Base-by-base conservation (phyloP, 2,113 vertebrate species). In the Cavia aperea region DNA sequence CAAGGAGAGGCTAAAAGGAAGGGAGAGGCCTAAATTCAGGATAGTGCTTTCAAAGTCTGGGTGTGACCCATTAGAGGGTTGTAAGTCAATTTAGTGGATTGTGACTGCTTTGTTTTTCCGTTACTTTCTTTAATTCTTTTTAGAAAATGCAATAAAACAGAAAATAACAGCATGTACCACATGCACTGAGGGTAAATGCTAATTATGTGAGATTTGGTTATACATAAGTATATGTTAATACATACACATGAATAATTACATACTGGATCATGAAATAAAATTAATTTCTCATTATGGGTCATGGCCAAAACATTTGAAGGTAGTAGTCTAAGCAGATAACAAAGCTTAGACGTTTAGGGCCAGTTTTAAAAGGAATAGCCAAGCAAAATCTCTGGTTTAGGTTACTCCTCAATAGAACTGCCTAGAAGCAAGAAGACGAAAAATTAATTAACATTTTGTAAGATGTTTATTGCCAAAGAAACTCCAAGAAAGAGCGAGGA, bases 381-480 rank as follows among this genome's bases (percentile, higher is more conserved):
- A 92, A 63, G 77, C 36, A 90, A 93, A 90, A 91, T 46, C 39
- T 87, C 81, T 90, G 65, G 77, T 49, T 89, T 58, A n/a, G 33
- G 68, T 54, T 89, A 23, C 7, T 24, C 33, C 60, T 62, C 18
- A 15, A 4, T 29, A 90, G 72, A 83, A 56, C 26, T 83, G 54
- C 90, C 83, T 31, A 93, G 66, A 93, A 90, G 78, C 49, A 94
- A 89, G 77, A 66, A n/a, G 39, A 85, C 58, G 60, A 86, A 89
- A 92, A 58, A 21, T 4, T 12, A 63, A 11, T 68, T 60, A 62
- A 29, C 11, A 39, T 58, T 75, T 81, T 24, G 5, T 72, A 51
- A 66, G 51, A 18, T 68, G 26, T 56, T 19, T 60, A 60, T 43
- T 90, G 68, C 24, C 36, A 65, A 49, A 81, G 70, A 94, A 88